phyloP scores from a whole-genome alignment of 2,797 vertebrate genomes.

The Aphelocoma californica region DNA sequence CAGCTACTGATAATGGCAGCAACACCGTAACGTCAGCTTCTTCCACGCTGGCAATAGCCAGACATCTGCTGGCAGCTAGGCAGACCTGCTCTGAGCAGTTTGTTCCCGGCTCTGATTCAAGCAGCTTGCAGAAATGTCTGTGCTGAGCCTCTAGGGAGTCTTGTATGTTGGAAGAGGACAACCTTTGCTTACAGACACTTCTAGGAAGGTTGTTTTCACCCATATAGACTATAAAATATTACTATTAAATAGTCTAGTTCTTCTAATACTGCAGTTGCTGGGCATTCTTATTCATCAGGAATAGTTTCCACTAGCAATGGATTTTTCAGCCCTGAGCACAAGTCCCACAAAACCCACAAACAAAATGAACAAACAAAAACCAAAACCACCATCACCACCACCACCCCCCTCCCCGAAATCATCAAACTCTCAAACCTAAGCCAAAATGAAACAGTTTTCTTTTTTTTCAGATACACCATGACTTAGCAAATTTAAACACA shows the following conservation, averaged over 20 bases:
- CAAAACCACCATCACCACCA: neutral
- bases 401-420: neutral
- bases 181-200: neutral
- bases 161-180: fast-evolving
- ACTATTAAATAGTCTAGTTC: neutral
- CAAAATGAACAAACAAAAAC: neutral
- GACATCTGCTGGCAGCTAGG: neutral
- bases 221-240: neutral
- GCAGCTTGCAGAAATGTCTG: neutral
- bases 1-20: neutral
- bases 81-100: neutral
- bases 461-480: neutral
- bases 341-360: neutral
- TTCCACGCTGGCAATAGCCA: neutral
- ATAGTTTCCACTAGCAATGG: neutral
- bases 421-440: neutral
- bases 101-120: neutral
- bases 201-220: neutral
- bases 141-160: neutral
- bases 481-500: neutral
- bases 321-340: neutral
- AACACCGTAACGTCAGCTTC: neutral
- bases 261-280: neutral
- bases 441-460: neutral
- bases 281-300: neutral